Evolutionary conservation across 2,113 vertebrate species (phyloP).

Genomic region (Camarhynchus parvulus): DNA sequence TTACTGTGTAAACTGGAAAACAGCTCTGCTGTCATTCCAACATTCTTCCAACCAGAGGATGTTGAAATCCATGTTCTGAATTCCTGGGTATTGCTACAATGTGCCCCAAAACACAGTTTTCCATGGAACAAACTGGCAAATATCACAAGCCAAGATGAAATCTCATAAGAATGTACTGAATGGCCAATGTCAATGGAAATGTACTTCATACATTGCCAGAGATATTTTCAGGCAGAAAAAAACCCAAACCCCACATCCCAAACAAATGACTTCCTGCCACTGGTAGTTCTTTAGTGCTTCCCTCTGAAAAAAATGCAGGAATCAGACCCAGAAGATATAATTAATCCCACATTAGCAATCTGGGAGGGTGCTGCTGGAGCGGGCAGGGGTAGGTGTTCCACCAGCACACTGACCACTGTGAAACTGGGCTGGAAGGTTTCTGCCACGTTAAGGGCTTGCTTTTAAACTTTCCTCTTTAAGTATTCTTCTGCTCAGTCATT

Average conservation of each 20-base stretch:
- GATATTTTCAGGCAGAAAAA: background rate
- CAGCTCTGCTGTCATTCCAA: background rate
- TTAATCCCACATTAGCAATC: background rate
- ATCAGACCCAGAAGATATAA: background rate
- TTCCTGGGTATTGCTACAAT: background rate
- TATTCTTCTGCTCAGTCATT: background rate
- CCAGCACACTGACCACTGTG: background rate
- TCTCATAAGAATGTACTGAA: background rate
- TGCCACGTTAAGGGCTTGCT: background rate
- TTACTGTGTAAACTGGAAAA: background rate
- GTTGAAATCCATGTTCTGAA: slow-evolving; percentile 10
- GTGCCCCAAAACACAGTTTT: background rate
- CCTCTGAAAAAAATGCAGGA: background rate
- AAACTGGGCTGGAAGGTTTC: background rate
- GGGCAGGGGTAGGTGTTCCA: background rate
- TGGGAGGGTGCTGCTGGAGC: background rate
- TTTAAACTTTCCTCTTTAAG: background rate
- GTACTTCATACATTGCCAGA: background rate
- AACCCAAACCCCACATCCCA: background rate
- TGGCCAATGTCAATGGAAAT: background rate
- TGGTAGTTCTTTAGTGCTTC: background rate
- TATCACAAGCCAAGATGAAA: background rate
- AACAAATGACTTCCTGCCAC: background rate
- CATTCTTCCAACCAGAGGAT: background rate
- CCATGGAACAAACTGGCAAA: background rate